A percentile compares a stretch with the other conserved stretches of the same genome.
phyloP scores from a whole-genome alignment of 2,113 vertebrate species.

The Melanotaenia duboulayi region DNA sequence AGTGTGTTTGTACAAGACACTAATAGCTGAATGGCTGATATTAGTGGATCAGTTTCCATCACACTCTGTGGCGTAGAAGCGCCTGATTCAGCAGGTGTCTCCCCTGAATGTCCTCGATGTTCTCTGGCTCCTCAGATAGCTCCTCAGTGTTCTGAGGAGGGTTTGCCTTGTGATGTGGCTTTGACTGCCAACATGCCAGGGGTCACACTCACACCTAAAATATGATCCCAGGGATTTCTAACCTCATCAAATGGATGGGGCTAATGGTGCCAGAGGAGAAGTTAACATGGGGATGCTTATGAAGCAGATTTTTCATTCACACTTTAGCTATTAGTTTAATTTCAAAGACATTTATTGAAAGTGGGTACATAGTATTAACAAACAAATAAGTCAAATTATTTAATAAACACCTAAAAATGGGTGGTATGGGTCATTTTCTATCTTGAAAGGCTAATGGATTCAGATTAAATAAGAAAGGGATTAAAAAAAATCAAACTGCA shows the following conservation, averaged over 20 bases:
- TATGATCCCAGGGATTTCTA: not conserved
- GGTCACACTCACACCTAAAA: slow-evolving; percentile 17
- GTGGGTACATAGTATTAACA: not conserved
- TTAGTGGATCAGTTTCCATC: slow-evolving; percentile 79
- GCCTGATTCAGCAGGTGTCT: slow-evolving; percentile 81
- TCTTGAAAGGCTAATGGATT: not conserved
- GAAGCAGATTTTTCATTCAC: slow-evolving; percentile 6
- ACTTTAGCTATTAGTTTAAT: not conserved
- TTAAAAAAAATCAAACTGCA: not conserved
- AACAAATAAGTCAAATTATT: not conserved
- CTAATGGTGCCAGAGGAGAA: not conserved
- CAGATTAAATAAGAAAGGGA: not conserved
- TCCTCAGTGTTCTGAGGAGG: slow-evolving; percentile 51
- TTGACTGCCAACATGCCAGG: slow-evolving; percentile 9
- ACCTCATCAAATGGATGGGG: not conserved
- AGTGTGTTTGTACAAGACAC: slow-evolving; percentile 72
- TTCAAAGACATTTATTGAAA: not conserved
- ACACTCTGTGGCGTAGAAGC: slow-evolving; percentile 79
- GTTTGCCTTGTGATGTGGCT: slow-evolving; percentile 66
- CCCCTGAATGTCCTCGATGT: slow-evolving; percentile 64
- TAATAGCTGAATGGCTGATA: slow-evolving; percentile 76
- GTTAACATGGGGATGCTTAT: slow-evolving; percentile 14
- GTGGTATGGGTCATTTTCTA: no score
- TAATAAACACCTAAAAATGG: not conserved
- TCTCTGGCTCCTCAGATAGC: slow-evolving; percentile 36